Conservation (phyloP, 37 sponge, comb jelly and placozoan species). For the Haliclona indistincta region DNA sequence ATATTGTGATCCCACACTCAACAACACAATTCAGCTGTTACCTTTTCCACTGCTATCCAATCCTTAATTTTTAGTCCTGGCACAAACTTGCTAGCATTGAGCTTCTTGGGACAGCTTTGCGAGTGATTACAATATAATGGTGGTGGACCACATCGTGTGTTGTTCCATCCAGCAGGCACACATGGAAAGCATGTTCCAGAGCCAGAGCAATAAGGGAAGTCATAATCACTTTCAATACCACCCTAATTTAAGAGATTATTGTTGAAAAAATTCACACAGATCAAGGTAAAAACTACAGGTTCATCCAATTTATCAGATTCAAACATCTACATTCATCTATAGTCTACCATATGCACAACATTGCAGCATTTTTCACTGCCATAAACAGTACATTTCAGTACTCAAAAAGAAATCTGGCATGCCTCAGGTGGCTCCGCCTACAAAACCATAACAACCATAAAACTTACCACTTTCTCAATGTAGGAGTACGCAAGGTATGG, state of each 20-base stretch:
- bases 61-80: slow-evolving; percentile 59
- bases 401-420: no score
- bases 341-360: no score
- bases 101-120: slow-evolving; percentile 59
- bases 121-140: slow-evolving; percentile 73
- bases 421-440: no score
- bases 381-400: no score
- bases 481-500: slow-evolving; percentile 85
- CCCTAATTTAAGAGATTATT: no score
- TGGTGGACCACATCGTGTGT: slow-evolving; percentile 78
- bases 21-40: no score
- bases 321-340: no score
- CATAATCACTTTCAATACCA: slow-evolving; percentile 63
- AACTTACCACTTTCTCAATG: slow-evolving; percentile 45
- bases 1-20: background rate
- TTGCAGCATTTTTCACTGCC: no score
- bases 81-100: slow-evolving; percentile 58
- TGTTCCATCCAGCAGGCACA: slow-evolving; percentile 69
- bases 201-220: slow-evolving; percentile 85
- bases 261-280: no score
- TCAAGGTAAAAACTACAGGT: no score
- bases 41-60: slow-evolving; percentile 57
- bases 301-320: no score
- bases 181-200: slow-evolving; percentile 83
- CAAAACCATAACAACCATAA: no score